Evolutionary conservation across 2,113 vertebrate genomes (phyloP).

Genomic region (Leucoraja erinaceus): DNA sequence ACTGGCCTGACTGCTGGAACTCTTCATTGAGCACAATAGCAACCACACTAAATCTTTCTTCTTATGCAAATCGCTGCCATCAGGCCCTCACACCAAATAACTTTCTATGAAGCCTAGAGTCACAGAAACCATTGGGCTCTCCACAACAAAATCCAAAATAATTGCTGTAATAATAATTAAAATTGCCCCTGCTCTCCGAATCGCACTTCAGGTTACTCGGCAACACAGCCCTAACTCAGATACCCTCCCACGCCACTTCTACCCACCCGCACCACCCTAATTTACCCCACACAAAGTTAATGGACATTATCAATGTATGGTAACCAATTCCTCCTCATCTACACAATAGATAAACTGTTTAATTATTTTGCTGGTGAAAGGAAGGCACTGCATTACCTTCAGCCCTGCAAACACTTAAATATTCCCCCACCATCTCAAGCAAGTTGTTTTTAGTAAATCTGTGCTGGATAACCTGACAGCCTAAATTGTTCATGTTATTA

Average conservation of each 20-base stretch:
- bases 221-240: neutral
- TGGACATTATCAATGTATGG: neutral
- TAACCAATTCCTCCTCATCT: neutral
- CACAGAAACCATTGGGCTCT: neutral
- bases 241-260: neutral
- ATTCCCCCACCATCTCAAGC: neutral
- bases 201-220: neutral
- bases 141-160: slow-evolving; percentile 22
- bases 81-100: slow-evolving; percentile 55
- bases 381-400: neutral
- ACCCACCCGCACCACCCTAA: neutral
- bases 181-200: neutral
- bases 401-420: neutral
- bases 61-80: slow-evolving; percentile 88
- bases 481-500: neutral
- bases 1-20: slow-evolving; percentile 78
- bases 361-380: neutral
- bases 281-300: neutral
- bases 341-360: neutral
- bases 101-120: slow-evolving; percentile 17
- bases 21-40: slow-evolving; percentile 87
- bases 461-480: neutral
- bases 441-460: no score
- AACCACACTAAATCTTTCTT: slow-evolving; percentile 94
- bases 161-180: slow-evolving; percentile 20